Percentiles rank a stretch among this genome's conserved stretches.
Conservation (phyloP, 1,140 invertebrate species). For the Drosophila miranda region DNA sequence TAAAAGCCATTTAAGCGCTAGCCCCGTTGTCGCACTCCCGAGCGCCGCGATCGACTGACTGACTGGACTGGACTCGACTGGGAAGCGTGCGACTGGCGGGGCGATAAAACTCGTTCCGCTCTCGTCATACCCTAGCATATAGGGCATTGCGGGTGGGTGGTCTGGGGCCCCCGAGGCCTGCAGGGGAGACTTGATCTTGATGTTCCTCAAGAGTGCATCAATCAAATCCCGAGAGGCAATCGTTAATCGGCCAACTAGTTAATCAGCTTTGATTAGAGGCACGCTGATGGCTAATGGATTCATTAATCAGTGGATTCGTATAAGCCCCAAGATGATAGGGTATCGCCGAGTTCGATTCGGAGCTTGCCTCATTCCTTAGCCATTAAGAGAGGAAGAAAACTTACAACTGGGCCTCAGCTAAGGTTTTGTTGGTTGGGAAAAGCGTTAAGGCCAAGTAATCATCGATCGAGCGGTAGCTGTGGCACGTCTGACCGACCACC, state of each 20-base stretch:
- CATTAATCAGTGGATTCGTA: too few relatives aligned
- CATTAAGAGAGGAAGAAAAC: background rate
- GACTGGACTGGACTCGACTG: background rate
- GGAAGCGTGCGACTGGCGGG: background rate
- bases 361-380: background rate
- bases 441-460: slow-evolving; percentile 7
- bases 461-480: slow-evolving; percentile 47
- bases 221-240: too few relatives aligned
- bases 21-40: slow-evolving; percentile 26
- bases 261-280: slow-evolving; percentile 2
- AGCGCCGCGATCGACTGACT: slow-evolving; percentile 45
- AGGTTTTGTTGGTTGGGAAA: background rate
- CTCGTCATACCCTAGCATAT: slow-evolving; percentile 17
- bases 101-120: slow-evolving; percentile 28
- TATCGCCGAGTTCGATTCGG: too few relatives aligned
- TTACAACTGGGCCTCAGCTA: background rate
- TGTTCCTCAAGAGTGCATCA: too few relatives aligned
- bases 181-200: too few relatives aligned
- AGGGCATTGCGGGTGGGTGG: slow-evolving; percentile 10
- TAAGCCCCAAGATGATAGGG: too few relatives aligned
- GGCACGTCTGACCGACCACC: slow-evolving; percentile 11
- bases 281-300: slow-evolving; percentile 1
- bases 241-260: slow-evolving; percentile 9
- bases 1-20: slow-evolving; percentile 16
- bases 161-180: too few relatives aligned